Evolutionary conservation across 2,888 invertebrate genomes (phyloP).

Genomic region (Pinctada fucata): DNA sequence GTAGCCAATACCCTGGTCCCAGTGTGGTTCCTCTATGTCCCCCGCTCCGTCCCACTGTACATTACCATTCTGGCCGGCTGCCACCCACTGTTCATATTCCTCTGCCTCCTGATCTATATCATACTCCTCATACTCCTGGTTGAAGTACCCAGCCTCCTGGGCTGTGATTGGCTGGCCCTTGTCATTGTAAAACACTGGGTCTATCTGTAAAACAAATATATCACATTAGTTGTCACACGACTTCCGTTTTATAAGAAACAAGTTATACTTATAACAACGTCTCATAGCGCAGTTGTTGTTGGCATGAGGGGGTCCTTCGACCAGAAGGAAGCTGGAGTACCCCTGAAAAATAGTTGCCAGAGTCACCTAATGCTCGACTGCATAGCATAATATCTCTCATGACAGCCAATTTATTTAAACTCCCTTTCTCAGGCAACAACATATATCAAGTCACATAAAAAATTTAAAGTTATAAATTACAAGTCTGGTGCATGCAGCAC

Average conservation of each 20-base stretch:
- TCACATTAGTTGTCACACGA: not conserved
- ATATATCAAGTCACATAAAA: too few relatives aligned
- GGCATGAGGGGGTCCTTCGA: too few relatives aligned
- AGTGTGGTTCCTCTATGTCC: slow-evolving; percentile 28
- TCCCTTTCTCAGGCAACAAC: too few relatives aligned
- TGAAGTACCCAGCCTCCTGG: slow-evolving; percentile 61
- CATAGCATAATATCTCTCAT: too few relatives aligned
- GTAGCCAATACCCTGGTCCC: slow-evolving; percentile 23
- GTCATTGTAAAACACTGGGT: slow-evolving; percentile 67
- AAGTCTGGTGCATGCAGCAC: too few relatives aligned
- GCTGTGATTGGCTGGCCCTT: slow-evolving; percentile 62
- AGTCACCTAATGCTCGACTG: too few relatives aligned
- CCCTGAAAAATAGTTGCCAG: too few relatives aligned
- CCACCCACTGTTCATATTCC: slow-evolving; percentile 59
- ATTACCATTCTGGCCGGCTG: not conserved
- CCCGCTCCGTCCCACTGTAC: slow-evolving; percentile 22
- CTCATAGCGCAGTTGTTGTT: too few relatives aligned
- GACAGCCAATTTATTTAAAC: too few relatives aligned
- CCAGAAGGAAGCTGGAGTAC: too few relatives aligned
- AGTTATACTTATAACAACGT: too few relatives aligned
- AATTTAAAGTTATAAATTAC: too few relatives aligned
- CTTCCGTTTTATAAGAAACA: not conserved
- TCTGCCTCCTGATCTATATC: slow-evolving; percentile 59
- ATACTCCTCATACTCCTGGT: slow-evolving; percentile 53
- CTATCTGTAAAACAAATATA: slow-evolving; percentile 51